Evolutionary conservation across 2,888 invertebrate species (phyloP), one percentile per base, ranked within the genome.

Genomic region (Octodonta nipae): DNA sequence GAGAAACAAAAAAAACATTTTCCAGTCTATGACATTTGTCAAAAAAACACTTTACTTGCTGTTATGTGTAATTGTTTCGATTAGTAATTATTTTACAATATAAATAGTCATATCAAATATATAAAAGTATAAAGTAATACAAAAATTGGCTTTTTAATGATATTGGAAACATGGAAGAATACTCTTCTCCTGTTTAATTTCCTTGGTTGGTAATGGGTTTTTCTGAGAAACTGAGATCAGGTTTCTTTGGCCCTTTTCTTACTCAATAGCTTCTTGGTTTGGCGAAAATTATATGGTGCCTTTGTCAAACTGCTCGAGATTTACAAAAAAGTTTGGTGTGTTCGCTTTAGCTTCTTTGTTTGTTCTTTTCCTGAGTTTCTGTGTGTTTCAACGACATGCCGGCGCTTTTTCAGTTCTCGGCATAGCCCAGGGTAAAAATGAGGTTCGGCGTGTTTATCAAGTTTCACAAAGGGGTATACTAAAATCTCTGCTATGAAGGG

Each of bases 201-300:
- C 92, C 78, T 91, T 88, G 56, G 91, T 91, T 47, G 92, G 92
- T 56, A 93, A 72, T 42, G 85, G 78, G 67, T 91, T 91, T 68
- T 92, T 92, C 65, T 91, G 92, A 55, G 79, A 77, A 43, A 92
- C 91, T 50, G 82, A 78, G 53, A 91, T 75, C 54, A 89, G 73
- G 55, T 87, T 74, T 60, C 79, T 78, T 66, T 88, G 83, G 47
- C 78, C 85, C 63, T 88, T 89, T 57, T 91, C 91, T 51, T 80
- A 78, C 60, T 86, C 80, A 56, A 91, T 89, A 42, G 78, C 89
- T 76, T 80, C 73, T 52, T 75, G 69, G 44, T 78, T 75, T 34
- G 83, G 83, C 53, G 83, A 68, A 28, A 73, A 81, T 55, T 78
- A 78, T 75, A 80, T 76, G 47, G 74, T 70, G 28, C 68, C 64